These are phyloP conservation scores for Micronycteris hirsuta DNA, from an alignment of 2,113 vertebrate genomes.

Conservation along the genomic window DNA sequence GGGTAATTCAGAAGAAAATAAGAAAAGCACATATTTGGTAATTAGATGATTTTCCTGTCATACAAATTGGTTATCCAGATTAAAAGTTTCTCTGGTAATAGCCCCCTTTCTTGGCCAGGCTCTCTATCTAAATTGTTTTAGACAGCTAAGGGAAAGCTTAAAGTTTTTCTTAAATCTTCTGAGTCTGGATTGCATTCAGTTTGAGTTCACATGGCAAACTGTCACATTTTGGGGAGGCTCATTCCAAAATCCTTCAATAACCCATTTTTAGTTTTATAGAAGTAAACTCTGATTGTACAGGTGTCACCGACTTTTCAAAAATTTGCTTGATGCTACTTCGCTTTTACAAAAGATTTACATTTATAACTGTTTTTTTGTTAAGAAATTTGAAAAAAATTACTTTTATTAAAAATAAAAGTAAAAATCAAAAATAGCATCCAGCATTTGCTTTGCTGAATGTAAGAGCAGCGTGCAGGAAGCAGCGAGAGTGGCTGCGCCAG, in stretches of 20 bases:
- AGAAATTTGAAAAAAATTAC: not conserved
- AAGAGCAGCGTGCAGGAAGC: not conserved
- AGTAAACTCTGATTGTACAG: not conserved
- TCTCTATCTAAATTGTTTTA: not conserved
- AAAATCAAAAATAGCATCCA: not conserved
- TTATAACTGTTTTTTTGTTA: not conserved
- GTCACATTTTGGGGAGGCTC: not conserved
- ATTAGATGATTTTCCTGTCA: not conserved
- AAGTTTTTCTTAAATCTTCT: not conserved
- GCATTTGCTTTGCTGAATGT: not conserved
- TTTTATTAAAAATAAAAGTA: not conserved
- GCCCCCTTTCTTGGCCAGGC: not conserved
- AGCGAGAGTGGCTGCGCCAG: not conserved
- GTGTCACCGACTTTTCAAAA: not conserved
- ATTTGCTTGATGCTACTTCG: not conserved
- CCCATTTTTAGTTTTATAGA: not conserved
- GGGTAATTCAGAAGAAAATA: not conserved
- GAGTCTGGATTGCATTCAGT: not conserved
- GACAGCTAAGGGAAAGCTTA: not conserved
- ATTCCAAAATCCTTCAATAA: not conserved
- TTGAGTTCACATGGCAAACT: not conserved
- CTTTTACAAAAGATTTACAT: not conserved
- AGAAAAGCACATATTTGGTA: not conserved
- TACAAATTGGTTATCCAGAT: not conserved
- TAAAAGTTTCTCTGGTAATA: not conserved